phyloP scores from a whole-genome alignment of 1,140 invertebrate genomes.

The Drosophila simulans region DNA sequence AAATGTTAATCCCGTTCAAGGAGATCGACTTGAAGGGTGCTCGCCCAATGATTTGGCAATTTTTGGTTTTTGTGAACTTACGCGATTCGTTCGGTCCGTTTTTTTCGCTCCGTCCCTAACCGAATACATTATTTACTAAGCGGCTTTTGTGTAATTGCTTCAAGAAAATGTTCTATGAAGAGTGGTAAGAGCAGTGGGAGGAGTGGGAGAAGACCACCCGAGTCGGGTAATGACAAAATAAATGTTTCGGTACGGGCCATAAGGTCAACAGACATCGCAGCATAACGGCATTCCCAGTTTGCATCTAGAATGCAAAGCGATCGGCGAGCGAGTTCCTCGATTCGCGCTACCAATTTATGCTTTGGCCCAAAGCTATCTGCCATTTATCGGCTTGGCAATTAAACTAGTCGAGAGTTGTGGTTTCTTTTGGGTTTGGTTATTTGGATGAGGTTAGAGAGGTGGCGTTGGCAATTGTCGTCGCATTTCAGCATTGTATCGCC shows the following conservation, averaged over 20 bases:
- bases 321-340: conserved; percentile 36
- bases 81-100: conserved; percentile 21
- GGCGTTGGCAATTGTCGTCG: conserved; percentile 46
- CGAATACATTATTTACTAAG: conserved; percentile 66
- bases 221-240: conserved; percentile 70
- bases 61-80: conserved; percentile 52
- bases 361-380: conserved; percentile 45
- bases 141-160: conserved; percentile 77
- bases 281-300: conserved; percentile 48
- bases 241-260: conserved; percentile 56
- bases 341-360: conserved; percentile 58
- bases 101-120: conserved; percentile 8
- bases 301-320: conserved; percentile 52
- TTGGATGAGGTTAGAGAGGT: conserved; percentile 33
- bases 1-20: conserved; percentile 58
- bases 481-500: conserved; percentile 25
- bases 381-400: conserved; percentile 60
- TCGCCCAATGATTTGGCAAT: conserved; percentile 70
- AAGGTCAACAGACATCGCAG: conserved; percentile 56
- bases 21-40: conserved; percentile 51
- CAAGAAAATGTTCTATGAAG: conserved; percentile 38
- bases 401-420: conserved; percentile 36
- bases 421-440: conserved; percentile 16
- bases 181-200: not conserved
- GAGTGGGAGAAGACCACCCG: conserved; percentile 55